These are phyloP conservation scores for Acanthosepion pharaonis DNA, from an alignment of 2,888 invertebrate species.

Conservation along the genomic window DNA sequence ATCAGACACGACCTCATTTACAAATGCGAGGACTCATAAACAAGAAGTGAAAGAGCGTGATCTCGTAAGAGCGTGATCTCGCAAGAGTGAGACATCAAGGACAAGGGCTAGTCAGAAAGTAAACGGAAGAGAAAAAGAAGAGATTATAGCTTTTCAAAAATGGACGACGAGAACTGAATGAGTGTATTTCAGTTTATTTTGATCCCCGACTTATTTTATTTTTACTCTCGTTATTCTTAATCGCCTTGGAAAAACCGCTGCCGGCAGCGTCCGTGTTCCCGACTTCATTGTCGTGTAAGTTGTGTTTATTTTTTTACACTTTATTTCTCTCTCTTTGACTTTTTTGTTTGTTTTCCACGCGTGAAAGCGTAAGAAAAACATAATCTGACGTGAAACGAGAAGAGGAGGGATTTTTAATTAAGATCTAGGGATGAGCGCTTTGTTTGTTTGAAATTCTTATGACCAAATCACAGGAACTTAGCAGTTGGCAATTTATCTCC, in stretches of 20 bases:
- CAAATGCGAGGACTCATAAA: neutral
- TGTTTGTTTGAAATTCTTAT: neutral
- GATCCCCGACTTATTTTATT: neutral
- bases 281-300: neutral
- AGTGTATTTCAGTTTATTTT: neutral
- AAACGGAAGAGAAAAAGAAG: neutral
- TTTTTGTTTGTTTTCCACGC: neutral
- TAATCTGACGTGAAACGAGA: neutral
- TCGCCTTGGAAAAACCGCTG: neutral
- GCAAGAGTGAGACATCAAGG: neutral
- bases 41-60: neutral
- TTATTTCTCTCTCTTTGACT: neutral
- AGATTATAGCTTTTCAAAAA: neutral
- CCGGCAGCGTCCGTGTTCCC: neutral
- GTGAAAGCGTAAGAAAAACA: neutral
- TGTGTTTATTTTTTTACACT: neutral
- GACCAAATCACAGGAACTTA: neutral
- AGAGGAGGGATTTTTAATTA: neutral
- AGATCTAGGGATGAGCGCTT: neutral
- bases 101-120: neutral
- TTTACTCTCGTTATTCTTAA: neutral
- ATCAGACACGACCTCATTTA: neutral
- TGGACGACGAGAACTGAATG: neutral
- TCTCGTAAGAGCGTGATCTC: too few species aligned
- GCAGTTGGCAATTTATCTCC: neutral